A percentile compares a stretch with the other conserved stretches of the same genome.
These are phyloP conservation scores for Columba guinea DNA, from an alignment of 2,797 vertebrate genomes.

Conservation along the genomic window DNA sequence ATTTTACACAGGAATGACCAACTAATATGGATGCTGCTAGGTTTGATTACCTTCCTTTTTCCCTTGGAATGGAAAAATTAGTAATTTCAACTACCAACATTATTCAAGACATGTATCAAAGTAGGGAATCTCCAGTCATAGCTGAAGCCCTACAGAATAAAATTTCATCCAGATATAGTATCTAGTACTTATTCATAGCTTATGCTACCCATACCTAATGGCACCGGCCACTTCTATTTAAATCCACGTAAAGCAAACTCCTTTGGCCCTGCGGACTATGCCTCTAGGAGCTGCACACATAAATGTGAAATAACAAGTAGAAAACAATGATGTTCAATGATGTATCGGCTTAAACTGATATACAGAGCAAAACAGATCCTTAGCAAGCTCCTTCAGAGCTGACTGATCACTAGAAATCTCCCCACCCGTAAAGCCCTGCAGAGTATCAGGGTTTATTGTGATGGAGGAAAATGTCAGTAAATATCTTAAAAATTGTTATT, in stretches of 20 bases:
- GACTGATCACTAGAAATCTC: conserved; percentile 9
- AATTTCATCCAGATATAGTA: not conserved
- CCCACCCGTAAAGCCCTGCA: not conserved
- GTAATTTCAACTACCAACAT: not conserved
- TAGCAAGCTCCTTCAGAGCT: not conserved
- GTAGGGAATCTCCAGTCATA: not conserved
- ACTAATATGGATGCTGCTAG: not conserved
- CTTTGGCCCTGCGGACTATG: not conserved
- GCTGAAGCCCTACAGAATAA: not conserved
- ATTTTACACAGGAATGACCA: not conserved
- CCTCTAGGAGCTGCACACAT: not conserved
- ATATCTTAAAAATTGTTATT: not conserved
- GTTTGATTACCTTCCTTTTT: not conserved
- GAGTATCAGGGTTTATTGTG: not conserved
- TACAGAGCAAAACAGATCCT: not conserved
- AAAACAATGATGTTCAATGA: not conserved
- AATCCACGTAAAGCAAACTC: not conserved
- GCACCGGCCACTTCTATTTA: not conserved
- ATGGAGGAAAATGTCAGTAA: not conserved
- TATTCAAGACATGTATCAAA: not conserved
- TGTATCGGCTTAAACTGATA: not conserved
- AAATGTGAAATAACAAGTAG: not conserved
- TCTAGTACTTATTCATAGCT: not conserved
- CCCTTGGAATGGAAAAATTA: not conserved
- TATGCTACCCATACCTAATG: not conserved